phyloP scores from a whole-genome alignment of 2,797 vertebrate species.

The Pterois miles region DNA sequence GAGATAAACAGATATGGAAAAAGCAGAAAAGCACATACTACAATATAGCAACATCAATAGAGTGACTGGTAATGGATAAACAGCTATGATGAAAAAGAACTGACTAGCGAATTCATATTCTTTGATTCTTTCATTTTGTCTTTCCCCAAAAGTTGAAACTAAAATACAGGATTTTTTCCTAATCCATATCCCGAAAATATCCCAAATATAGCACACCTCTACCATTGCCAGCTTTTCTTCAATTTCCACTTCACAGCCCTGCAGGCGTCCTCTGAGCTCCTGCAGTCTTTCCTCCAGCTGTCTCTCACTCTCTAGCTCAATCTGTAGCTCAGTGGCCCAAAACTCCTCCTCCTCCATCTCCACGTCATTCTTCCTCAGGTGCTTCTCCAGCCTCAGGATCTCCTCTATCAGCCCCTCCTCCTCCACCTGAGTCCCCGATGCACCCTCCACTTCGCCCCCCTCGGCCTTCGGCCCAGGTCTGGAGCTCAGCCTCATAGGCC shows the following conservation, averaged over 20 bases:
- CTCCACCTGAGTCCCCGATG: conserved; percentile 55
- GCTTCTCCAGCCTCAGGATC: conserved; percentile 91
- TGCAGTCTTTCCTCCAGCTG: conserved; percentile 95
- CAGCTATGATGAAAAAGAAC: background rate
- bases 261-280: conserved; percentile 89
- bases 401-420: conserved; percentile 86
- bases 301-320: conserved; percentile 95
- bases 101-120: background rate
- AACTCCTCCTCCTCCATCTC: conserved; percentile 99
- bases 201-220: conserved; percentile 65
- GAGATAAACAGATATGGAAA: conserved; percentile 1
- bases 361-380: conserved; percentile 92
- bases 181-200: conserved; percentile 9
- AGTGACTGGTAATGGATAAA: background rate
- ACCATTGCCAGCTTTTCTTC: conserved; percentile 87
- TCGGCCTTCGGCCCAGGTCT: conserved; percentile 86
- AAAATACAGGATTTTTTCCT: background rate
- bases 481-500: conserved; percentile 88
- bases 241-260: conserved; percentile 89
- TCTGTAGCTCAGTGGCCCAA: conserved; percentile 97
- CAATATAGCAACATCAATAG: background rate
- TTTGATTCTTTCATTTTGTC: background rate
- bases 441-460: conserved; percentile 61
- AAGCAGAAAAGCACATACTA: background rate
- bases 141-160: background rate